Evolutionary conservation across 2,888 invertebrate genomes (phyloP).

Genomic region (Polydesmus complanatus): DNA sequence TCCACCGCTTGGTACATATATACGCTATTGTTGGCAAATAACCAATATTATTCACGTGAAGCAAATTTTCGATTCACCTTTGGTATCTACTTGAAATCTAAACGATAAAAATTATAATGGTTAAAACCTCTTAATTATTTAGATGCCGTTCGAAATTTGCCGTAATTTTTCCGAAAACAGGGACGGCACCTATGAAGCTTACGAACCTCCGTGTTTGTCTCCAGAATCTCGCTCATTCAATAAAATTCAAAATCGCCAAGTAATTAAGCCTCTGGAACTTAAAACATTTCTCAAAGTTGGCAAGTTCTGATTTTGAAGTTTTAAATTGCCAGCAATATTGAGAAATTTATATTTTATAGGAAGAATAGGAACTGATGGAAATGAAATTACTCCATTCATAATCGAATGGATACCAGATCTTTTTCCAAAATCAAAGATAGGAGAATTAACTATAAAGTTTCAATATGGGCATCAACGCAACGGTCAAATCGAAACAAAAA

Average conservation of each 20-base stretch:
- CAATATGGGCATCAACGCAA: slow-evolving; percentile 52
- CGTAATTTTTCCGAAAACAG: slow-evolving; percentile 48
- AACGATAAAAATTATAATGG: neutral
- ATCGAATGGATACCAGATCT: slow-evolving; percentile 66
- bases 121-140: slow-evolving; percentile 22
- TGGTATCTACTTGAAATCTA: slow-evolving; percentile 31
- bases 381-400: slow-evolving; percentile 49
- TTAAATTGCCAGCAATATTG: neutral
- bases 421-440: slow-evolving; percentile 51
- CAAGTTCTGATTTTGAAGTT: slow-evolving; percentile 28
- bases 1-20: slow-evolving; percentile 50
- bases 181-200: slow-evolving; percentile 42
- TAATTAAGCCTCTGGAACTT: slow-evolving; percentile 44
- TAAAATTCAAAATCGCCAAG: slow-evolving; percentile 24
- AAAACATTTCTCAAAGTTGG: slow-evolving; percentile 51
- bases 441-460: slow-evolving; percentile 55
- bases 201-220: slow-evolving; percentile 28
- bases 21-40: slow-evolving; percentile 57
- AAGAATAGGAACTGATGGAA: slow-evolving; percentile 39
- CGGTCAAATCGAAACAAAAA: slow-evolving; percentile 28
- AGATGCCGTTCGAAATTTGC: slow-evolving; percentile 48
- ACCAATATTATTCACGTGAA: slow-evolving; percentile 54
- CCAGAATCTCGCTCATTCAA: slow-evolving; percentile 25
- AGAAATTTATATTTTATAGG: slow-evolving; percentile 29
- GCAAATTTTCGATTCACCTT: slow-evolving; percentile 54